Evolutionary conservation across 2,797 vertebrate species (phyloP), one percentile per base, ranked within the genome.

Genomic region (Falco berigora): DNA sequence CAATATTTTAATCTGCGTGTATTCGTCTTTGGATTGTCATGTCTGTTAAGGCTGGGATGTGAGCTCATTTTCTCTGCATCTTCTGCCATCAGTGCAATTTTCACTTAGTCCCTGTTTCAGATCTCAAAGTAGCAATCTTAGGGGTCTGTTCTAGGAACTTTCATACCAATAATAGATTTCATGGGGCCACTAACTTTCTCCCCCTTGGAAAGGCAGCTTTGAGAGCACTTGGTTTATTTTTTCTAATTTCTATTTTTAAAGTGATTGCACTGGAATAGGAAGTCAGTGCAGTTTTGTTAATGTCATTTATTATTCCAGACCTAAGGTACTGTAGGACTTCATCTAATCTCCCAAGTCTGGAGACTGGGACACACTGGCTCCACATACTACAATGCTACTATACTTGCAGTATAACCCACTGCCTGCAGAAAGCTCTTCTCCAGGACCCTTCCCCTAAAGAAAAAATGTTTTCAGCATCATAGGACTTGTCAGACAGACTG

Each of bases 111-210:
- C n/a, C 32, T 21, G 8, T 34, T 86, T 76, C 72, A 61, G 28
- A 58, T 8, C 71, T 58, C 81, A 25, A 40, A 88, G 66, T 11
- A 84, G 34, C 52, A 47, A 5, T 25, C 25, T 4, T 14, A 46
- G 53, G 28, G 13, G 10, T 15, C 47, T 68, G 36, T 6, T n/a
- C 58, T 58, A 94, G 44, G 66, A 61, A 36, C 12, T 75, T 52
- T 2, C 4, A 0, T 3, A 32, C 3, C 40, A 74, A 0, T 0
- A 17, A 4, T 7, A 22, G 28, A 55, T 38, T 71, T 44, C 66
- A 25, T 7, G 11, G 47, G 15, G 40, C 16, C 59, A 24, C 18
- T 28, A 6, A 46, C 24, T 64, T 40, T 34, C 30, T 46, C 16
- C 44, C 36, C 32, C 11, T n/a, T 49, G 69, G 36, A 84, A 72